Conservation (phyloP, 2,888 invertebrate genomes). For the Thera britannica region DNA sequence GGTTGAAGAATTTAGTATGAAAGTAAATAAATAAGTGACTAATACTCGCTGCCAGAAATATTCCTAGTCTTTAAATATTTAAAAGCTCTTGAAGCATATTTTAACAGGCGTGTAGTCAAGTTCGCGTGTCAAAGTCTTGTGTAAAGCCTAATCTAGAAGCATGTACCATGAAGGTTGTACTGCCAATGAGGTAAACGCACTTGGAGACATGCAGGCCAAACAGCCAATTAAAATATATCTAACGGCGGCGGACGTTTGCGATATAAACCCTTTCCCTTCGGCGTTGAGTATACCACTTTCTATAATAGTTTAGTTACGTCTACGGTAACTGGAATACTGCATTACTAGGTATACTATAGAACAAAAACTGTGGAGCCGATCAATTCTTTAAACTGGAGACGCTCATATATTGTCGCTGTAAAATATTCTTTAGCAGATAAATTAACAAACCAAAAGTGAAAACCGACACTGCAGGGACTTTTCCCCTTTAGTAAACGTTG, state of each 20-base stretch:
- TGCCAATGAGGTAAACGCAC: conserved; percentile 39
- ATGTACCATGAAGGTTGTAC: conserved; percentile 39
- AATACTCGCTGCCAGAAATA: neutral
- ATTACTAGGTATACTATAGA: conserved; percentile 1
- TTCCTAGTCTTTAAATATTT: neutral
- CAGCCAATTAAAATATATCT: conserved; percentile 45
- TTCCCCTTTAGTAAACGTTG: too few species aligned
- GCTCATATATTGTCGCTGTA: too few species aligned
- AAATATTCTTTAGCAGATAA: too few species aligned
- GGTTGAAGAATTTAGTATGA: neutral
- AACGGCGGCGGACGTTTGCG: conserved; percentile 48
- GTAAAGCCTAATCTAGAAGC: conserved; percentile 17
- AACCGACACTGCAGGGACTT: too few species aligned
- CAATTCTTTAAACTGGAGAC: neutral
- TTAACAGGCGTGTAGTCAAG: conserved; percentile 6
- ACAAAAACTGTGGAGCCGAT: conserved; percentile 6
- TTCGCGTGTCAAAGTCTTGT: conserved; percentile 25
- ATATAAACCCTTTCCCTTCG: conserved; percentile 56
- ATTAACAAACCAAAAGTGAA: too few species aligned
- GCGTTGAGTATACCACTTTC: conserved; percentile 56
- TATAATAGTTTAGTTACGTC: conserved; percentile 54
- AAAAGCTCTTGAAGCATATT: neutral
- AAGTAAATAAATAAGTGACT: neutral
- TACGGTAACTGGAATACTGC: conserved; percentile 51
- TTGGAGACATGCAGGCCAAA: conserved; percentile 28